Evolutionary conservation across 2,797 vertebrate genomes (phyloP).

Genomic region (Nannoperca obscura): DNA sequence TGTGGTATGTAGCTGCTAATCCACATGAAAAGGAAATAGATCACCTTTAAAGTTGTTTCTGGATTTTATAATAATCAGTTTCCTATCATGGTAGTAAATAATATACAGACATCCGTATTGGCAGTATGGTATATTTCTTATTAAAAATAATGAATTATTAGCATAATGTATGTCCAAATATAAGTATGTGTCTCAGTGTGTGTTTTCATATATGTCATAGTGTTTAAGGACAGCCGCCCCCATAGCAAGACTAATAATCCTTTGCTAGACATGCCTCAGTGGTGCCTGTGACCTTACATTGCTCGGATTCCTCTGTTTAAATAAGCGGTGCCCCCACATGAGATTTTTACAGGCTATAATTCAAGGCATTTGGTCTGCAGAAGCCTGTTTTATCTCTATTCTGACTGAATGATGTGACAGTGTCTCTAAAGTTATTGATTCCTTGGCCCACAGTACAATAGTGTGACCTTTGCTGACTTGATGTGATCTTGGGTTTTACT

Average conservation of each 20-base stretch:
- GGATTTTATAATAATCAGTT: neutral
- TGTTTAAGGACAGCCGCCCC: slow-evolving; percentile 60
- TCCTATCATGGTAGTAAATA: neutral
- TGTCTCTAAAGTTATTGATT: slow-evolving; percentile 15
- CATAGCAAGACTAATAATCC: slow-evolving; percentile 70
- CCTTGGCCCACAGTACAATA: neutral
- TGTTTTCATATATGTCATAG: slow-evolving; percentile 37
- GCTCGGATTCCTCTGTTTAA: slow-evolving; percentile 78
- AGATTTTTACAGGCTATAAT: slow-evolving; percentile 68
- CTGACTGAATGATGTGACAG: slow-evolving; percentile 33
- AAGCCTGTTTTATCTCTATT: slow-evolving; percentile 6
- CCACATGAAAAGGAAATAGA: neutral
- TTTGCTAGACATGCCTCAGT: slow-evolving; percentile 63
- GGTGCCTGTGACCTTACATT: slow-evolving; percentile 79
- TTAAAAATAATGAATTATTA: neutral
- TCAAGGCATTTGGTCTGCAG: slow-evolving; percentile 49
- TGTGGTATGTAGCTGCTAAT: neutral
- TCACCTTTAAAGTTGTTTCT: neutral
- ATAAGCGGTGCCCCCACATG: slow-evolving; percentile 70
- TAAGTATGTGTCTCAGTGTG: slow-evolving; percentile 6
- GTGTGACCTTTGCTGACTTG: slow-evolving; percentile 4
- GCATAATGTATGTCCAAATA: too few relatives aligned
- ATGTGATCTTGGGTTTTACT: slow-evolving; percentile 51
- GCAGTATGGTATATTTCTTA: neutral
- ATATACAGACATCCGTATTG: too few relatives aligned